Base-by-base conservation (phyloP, 2,888 invertebrate genomes). In the Kryphioiulus occultus region DNA sequence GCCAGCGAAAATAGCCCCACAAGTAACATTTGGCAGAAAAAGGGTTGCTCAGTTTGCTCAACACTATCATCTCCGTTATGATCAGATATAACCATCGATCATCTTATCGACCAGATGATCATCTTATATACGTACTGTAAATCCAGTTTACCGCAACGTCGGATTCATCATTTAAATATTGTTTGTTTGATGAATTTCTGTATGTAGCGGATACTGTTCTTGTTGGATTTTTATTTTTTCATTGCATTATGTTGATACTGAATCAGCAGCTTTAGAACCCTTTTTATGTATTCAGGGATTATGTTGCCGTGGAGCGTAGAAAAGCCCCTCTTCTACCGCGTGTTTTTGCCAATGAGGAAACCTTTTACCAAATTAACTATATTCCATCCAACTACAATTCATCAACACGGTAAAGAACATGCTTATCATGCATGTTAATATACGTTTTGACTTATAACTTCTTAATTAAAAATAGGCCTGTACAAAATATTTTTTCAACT, bases 201-300 rank as follows among this genome's bases (percentile, higher is more conserved):
- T n/a, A n/a, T n/a, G n/a, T n/a, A n/a, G n/a, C n/a, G n/a, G n/a
- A n/a, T n/a, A n/a, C 39, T 39, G 39, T 3, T 9, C 3, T 3
- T 39, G 9, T 39, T 39, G 44, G 7, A 19, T 17, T 59, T 2
- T 22, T 59, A 19, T n/a, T 22, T 19, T 59, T 59, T 53, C 53
- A 5, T 59, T 59, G 19, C 2, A 59, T 22, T 22, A 22, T 59
- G 59, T 59, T 59, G 19, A 22, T 5, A 59, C 1, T 59, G 9
- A 59, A 22, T 22, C 59, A 59, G 7, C 53, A 53, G 22, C 59
- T 59, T 22, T 10, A 59, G 59, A 17, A 22, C 22, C 5, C 17
- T 85, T 84, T 86, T 82, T 53, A 17, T 78, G 19, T 32, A 86
- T 30, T 22, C 68, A 89, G 89, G n/a, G 87, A 89, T 87, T 87